Evolutionary conservation across 2,888 invertebrate genomes (phyloP).

Genomic region (Sthenelais limicola): DNA sequence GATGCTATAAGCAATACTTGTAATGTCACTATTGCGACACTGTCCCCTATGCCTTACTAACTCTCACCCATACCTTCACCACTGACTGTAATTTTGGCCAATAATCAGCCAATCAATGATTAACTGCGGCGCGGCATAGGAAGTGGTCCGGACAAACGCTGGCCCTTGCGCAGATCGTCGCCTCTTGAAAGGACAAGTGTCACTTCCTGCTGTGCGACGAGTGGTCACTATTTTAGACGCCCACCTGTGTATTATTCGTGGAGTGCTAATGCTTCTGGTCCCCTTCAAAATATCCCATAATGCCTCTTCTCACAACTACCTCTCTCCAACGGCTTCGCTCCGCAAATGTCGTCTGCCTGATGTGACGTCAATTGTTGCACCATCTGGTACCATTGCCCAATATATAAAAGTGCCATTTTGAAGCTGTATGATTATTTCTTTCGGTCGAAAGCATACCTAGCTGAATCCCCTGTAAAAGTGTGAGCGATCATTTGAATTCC

Average conservation of each 20-base stretch:
- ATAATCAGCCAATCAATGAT: conserved; percentile 14
- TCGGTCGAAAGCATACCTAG: no score
- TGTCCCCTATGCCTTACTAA: no score
- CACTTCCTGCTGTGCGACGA: not conserved
- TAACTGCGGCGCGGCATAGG: conserved; percentile 23
- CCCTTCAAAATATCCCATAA: no score
- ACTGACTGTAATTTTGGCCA: conserved; percentile 22
- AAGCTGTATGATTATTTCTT: no score
- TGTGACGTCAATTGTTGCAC: not conserved
- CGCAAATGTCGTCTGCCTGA: not conserved
- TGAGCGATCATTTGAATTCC: no score
- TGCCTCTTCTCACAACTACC: no score
- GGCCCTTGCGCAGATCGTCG: not conserved
- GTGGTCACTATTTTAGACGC: not conserved
- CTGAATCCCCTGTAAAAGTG: no score
- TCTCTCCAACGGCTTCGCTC: not conserved
- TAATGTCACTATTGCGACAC: no score
- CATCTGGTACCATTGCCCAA: not conserved
- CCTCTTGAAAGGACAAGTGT: not conserved
- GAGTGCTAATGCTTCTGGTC: conserved; percentile 5
- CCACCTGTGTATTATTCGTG: not conserved
- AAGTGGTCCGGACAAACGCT: conserved; percentile 23
- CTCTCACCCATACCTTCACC: no score
- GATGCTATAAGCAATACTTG: no score
- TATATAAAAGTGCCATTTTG: no score